Base-by-base conservation (phyloP, 1,140 invertebrate genomes). In the Periplaneta americana region DNA sequence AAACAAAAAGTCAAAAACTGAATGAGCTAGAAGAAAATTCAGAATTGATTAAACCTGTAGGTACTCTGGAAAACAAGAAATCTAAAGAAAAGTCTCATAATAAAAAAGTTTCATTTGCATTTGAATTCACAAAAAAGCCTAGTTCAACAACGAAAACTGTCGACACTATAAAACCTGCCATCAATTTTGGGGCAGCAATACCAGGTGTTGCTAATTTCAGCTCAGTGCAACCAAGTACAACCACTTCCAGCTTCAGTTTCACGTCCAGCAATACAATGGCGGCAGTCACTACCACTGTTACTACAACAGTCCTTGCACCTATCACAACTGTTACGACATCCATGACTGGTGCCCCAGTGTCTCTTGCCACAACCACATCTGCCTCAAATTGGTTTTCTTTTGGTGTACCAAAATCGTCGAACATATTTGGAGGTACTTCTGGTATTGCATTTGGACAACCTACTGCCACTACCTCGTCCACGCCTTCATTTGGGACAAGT, bases 141-240 rank as follows among this genome's bases (percentile, higher is more conserved):
- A 37, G 37, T 78, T 1, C n/a, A 36, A 9, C 28, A 78, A 28
- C 28, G 15, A 28, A 36, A 9, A 39, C n/a, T 28, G 34, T 31
- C 15, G 28, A 78, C 11, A 34, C 18, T 78, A n/a, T 34, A n/a
- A 80, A 75, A 34, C 35, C 31, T 75, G 15, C 9, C 31, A 15
- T 31, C 10, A 31, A 28, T 28, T 75, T 66, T 31, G 0, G 33
- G 35, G 39, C 34, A 17, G 0, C 80, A 0, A 6, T 33, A 10
- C n/a, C n/a, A 17, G n/a, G 28, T 82, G 74, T 77, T 79, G 31
- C 28, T 35, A 76, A 78, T 78, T 79, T 31, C 66, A 85, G 74
- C 81, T 79, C 75, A 57, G 79, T 35, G 82, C 37, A 31, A 22
- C 15, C 35, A 33, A 32, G 8, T 34, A 57, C 80, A 18, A 17